Conservation (phyloP, 2,888 invertebrate species). For the Andrena flavipes region DNA sequence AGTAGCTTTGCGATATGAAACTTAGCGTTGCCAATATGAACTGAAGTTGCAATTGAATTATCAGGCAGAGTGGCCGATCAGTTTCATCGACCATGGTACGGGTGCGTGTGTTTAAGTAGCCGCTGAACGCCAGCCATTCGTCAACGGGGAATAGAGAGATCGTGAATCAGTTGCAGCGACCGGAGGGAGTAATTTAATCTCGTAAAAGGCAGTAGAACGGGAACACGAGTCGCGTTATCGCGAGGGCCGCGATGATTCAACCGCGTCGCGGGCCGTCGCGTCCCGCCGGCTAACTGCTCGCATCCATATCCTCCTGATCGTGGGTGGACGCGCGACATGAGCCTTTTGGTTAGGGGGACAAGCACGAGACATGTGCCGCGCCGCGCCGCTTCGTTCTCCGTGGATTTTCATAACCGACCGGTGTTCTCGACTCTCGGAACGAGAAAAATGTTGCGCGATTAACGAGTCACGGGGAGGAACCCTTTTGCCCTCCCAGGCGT, state of each 20-base stretch:
- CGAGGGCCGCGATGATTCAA: conserved; percentile 62
- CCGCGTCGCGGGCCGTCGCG: conserved; percentile 67
- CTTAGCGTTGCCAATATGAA: too few species aligned
- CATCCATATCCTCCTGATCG: conserved; percentile 80
- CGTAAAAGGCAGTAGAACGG: conserved; percentile 22
- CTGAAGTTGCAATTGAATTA: neutral
- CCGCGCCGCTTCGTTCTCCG: conserved; percentile 48
- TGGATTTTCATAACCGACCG: conserved; percentile 64
- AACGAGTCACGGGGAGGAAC: neutral
- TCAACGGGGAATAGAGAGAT: neutral
- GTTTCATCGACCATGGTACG: neutral
- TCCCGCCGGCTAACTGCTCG: conserved; percentile 77
- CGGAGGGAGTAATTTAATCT: neutral
- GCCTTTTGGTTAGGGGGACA: conserved; percentile 75
- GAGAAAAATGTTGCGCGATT: conserved; percentile 28
- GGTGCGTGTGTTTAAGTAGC: neutral
- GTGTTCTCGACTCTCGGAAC: conserved; percentile 1
- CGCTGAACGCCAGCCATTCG: neutral
- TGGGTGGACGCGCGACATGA: conserved; percentile 83
- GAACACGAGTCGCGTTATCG: conserved; percentile 26
- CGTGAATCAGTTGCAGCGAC: neutral
- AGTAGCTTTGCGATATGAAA: too few species aligned
- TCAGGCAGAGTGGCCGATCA: neutral
- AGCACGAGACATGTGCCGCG: conserved; percentile 72
- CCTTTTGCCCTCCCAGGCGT: neutral